Evolutionary conservation across 2,797 vertebrate species (phyloP), one percentile per base, ranked within the genome.

Genomic region (Poeciliopsis paucimaculata): DNA sequence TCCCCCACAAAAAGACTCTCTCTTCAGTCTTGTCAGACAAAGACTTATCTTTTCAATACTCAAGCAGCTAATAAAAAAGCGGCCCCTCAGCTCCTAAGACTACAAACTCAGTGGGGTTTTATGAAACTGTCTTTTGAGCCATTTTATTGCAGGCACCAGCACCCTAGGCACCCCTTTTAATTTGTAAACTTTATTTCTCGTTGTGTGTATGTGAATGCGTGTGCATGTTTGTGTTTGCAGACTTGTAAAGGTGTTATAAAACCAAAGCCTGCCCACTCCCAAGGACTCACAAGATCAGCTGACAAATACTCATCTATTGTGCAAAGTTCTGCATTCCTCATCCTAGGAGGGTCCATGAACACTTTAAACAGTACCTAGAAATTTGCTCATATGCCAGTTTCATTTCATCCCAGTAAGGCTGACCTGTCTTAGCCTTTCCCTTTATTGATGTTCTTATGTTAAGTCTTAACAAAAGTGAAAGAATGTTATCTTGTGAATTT

Each of bases 11-110:
- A 57, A 31, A 31, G 39, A 1, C 62, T 46, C 39, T 68, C 34
- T 70, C 78, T 53, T 57, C 77, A 34, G 73, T 76, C 41, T 82
- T 46, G 18, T 36, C 77, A 28, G 68, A 86, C 82, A 71, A 39
- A 85, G 72, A 85, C 55, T 45, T 76, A 86, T 85, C 64, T 82
- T 77, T 86, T 60, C 77, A 80, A 73, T 75, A 46, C 43, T 77
- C 76, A 75, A 60, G 64, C 75, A 53, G 75, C 72, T 34, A 79
- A 83, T 85, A 78, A 74, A 85, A 86, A 41, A 2, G 72, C 7
- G 41, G 46, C 75, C 73, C 45, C 72, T 83, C 55, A 23, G 51
- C 57, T 81, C 72, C 79, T 73, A 53, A 39, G 43, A 31, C 73
- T 55, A 13, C 71, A 83, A 83, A 77, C 73, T 80, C 73, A 26